These are phyloP conservation scores for Drosophila pseudoobscura DNA, from an alignment of 1,140 invertebrate species.

Conservation along the genomic window DNA sequence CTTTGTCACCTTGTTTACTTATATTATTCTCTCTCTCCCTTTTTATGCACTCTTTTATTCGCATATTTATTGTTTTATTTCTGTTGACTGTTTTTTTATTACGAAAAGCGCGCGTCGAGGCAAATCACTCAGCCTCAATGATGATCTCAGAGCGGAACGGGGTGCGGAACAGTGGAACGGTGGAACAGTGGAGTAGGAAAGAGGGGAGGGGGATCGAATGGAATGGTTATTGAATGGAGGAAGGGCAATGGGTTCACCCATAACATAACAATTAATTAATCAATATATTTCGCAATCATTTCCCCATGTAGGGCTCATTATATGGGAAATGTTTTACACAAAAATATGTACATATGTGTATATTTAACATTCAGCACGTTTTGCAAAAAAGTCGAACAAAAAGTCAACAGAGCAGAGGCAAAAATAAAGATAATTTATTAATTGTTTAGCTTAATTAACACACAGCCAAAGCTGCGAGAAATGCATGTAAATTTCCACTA, in stretches of 20 bases:
- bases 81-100: slow-evolving; percentile 29
- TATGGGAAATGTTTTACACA: slow-evolving; percentile 17
- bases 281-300: slow-evolving; percentile 51
- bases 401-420: slow-evolving; percentile 13
- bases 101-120: slow-evolving; percentile 37
- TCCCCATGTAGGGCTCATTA: not conserved
- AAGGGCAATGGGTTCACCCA: slow-evolving; percentile 27
- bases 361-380: slow-evolving; percentile 26
- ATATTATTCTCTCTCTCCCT: slow-evolving; percentile 38
- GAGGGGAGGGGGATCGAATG: not conserved
- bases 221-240: not conserved
- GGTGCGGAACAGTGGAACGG: slow-evolving; percentile 11
- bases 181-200: not conserved
- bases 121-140: slow-evolving; percentile 40
- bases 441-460: slow-evolving; percentile 56
- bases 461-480: slow-evolving; percentile 8
- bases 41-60: slow-evolving; percentile 46
- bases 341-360: not conserved
- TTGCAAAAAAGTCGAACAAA: not conserved
- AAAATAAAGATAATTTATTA: slow-evolving; percentile 37
- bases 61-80: slow-evolving; percentile 43
- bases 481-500: slow-evolving; percentile 25
- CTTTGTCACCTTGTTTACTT: slow-evolving; percentile 51
- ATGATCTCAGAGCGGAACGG: slow-evolving; percentile 47
- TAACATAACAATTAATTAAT: slow-evolving; percentile 54